Percentiles rank a stretch among this genome's conserved stretches.
Conservation (phyloP, 2,888 invertebrate species). For the Amiota mariae region DNA sequence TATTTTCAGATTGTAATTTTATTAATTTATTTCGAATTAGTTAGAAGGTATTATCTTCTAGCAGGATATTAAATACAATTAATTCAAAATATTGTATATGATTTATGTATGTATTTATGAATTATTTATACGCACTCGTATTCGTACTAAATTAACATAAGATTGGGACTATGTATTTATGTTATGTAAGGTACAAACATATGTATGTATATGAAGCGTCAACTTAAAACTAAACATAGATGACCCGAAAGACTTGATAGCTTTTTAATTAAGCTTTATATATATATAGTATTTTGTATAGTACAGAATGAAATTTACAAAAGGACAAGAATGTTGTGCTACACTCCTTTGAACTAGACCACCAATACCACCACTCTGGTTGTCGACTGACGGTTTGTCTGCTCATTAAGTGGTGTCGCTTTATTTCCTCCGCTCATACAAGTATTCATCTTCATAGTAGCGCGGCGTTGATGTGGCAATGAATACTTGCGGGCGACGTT, state of each 20-base stretch:
- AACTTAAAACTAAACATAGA: slow-evolving; percentile 56
- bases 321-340: slow-evolving; percentile 62
- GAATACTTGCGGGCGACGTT: slow-evolving; percentile 80
- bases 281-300: neutral
- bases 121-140: slow-evolving; percentile 35
- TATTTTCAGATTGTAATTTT: slow-evolving; percentile 46
- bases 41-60: slow-evolving; percentile 65
- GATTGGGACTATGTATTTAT: slow-evolving; percentile 50
- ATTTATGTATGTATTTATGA: slow-evolving; percentile 28
- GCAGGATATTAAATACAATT: slow-evolving; percentile 64
- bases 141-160: slow-evolving; percentile 55
- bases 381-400: slow-evolving; percentile 2
- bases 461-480: slow-evolving; percentile 72
- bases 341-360: neutral
- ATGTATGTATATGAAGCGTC: slow-evolving; percentile 41
- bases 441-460: slow-evolving; percentile 73
- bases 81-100: slow-evolving; percentile 54
- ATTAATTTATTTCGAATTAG: slow-evolving; percentile 60
- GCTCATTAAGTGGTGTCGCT: neutral
- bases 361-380: slow-evolving; percentile 7
- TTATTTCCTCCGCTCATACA: slow-evolving; percentile 72
- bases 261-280: neutral
- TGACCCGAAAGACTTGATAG: slow-evolving; percentile 30
- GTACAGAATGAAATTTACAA: slow-evolving; percentile 47
- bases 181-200: no score